Evolutionary conservation across 2,113 vertebrate genomes (phyloP), one percentile per base, ranked within the genome.

Genomic region (Xerus inauris): DNA sequence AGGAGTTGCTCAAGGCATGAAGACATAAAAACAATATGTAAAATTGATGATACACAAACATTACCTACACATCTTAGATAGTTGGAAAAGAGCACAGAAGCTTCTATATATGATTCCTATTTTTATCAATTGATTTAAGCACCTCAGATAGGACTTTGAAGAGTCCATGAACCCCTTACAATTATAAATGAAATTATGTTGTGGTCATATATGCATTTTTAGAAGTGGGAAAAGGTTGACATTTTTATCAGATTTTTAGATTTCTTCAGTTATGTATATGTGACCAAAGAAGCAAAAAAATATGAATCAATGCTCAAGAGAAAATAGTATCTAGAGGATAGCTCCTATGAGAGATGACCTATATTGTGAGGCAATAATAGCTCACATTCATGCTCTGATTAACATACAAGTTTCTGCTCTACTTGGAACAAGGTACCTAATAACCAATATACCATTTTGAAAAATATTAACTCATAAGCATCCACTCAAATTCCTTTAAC

Each of bases 221-320:
- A 35, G 12, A 28, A 45, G 79, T 75, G 14, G 16, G 49, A 16
- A 82, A 22, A 67, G 0, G 7, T 35, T 79, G 77, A 28, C 32
- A 17, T 97, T 77, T 92, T 83, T 40, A 73, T 40, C 6, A 87
- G 2, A 40, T 82, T 59, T 10, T 93, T 87, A 83, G 62, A 72
- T 80, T 91, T 89, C 24, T 71, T 90, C 47, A 77, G 5, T 82
- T 84, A 87, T 87, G 62, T n/a, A 65, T 83, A 93, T 75, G n/a
- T 62, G 40, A 85, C 0, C 13, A 77, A 65, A 57, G 24, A 79
- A 62, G 19, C 8, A 88, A 83, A 72, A 75, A 13, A 38, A 49
- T 89, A 89, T 67, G 32, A 75, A 69, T n/a, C 38, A 83, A 13
- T 89, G 28, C n/a, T 85, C 42, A 73, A 57, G 28, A 75, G 49